phyloP scores from a whole-genome alignment of 1,140 invertebrate genomes.

The Ptiloglossa arizonensis region DNA sequence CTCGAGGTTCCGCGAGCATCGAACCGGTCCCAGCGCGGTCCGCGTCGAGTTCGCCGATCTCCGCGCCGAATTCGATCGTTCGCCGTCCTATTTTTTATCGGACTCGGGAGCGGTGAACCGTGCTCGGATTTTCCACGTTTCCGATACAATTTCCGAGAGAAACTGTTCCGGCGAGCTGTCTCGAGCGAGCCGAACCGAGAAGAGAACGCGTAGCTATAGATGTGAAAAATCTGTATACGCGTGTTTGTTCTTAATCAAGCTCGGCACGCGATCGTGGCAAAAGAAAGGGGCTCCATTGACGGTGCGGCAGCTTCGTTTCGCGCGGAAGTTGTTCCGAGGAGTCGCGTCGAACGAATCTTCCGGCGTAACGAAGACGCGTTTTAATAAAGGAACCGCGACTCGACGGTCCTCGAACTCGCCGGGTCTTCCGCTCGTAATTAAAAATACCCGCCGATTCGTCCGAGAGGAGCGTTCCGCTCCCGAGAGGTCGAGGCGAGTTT shows the following conservation, averaged over 20 bases:
- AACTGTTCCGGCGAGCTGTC: neutral
- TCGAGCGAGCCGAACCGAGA: no score
- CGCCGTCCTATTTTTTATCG: neutral
- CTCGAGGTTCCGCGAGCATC: neutral
- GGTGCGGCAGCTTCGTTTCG: neutral
- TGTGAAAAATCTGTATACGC: no score
- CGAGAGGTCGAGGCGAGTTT: neutral
- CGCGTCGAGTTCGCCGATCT: neutral
- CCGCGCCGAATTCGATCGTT: neutral
- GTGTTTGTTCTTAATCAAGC: conserved; percentile 11
- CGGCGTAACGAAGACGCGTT: conserved; percentile 34
- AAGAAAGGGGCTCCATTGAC: conserved; percentile 19
- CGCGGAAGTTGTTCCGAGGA: conserved; percentile 3
- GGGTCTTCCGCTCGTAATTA: conserved; percentile 26
- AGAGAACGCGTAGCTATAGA: neutral
- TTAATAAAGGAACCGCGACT: conserved; percentile 29
- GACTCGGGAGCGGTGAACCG: conserved; percentile 5
- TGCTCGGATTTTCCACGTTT: neutral
- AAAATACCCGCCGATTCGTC: conserved; percentile 32
- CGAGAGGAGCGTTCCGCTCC: neutral
- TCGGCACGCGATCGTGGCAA: neutral
- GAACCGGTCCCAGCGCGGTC: neutral
- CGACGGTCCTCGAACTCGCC: conserved; percentile 6
- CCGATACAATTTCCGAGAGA: conserved; percentile 3
- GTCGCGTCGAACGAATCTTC: conserved; percentile 35